phyloP scores from a whole-genome alignment of 2,113 vertebrate genomes.

The Chaetorhynchus papuensis region DNA sequence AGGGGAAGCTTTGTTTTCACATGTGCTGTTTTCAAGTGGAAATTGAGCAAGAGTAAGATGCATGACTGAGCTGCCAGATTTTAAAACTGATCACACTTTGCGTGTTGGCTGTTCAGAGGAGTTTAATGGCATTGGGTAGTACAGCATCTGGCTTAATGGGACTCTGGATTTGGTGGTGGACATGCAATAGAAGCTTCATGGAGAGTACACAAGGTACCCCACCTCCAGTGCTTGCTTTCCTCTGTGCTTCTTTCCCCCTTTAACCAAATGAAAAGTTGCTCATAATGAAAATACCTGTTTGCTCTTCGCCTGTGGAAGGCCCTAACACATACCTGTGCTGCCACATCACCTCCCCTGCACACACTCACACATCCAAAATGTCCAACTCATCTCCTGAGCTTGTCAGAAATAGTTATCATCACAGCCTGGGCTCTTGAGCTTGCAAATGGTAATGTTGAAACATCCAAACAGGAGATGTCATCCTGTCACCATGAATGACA shows the following conservation, averaged over 20 bases:
- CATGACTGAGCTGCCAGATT: background rate
- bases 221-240: background rate
- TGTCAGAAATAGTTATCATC: slow-evolving; percentile 31
- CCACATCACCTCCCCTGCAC: background rate
- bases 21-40: background rate
- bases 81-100: background rate
- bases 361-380: background rate
- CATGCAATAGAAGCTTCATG: background rate
- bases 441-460: background rate
- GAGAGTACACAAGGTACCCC: background rate
- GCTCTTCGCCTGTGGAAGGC: background rate
- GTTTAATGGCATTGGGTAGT: background rate
- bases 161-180: background rate
- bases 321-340: background rate
- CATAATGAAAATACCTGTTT: background rate
- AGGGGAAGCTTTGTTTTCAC: background rate
- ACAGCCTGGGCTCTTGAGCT: background rate
- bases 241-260: background rate
- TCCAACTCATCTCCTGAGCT: background rate
- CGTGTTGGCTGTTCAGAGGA: background rate
- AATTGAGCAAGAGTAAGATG: background rate
- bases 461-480: slow-evolving; percentile 44
- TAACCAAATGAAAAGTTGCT: background rate
- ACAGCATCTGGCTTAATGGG: background rate
- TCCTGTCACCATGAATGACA: slow-evolving; percentile 47